Evolutionary conservation across 2,888 invertebrate species (phyloP).

Genomic region (Eristalinus sepulchralis): DNA sequence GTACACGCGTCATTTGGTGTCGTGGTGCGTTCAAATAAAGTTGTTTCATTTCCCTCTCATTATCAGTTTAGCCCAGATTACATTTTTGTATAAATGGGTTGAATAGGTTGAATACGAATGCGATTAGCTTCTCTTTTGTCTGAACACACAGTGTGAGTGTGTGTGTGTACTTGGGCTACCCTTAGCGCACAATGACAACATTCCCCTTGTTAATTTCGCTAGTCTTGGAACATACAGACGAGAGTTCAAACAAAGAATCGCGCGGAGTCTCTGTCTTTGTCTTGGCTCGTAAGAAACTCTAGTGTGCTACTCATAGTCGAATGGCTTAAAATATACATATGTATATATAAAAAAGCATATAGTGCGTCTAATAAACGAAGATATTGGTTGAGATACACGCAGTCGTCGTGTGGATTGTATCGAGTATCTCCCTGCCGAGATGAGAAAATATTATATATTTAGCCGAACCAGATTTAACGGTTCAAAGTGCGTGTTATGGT

Average conservation of each 20-base stretch:
- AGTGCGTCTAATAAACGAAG: not conserved
- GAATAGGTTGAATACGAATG: not conserved
- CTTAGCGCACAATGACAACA: not conserved
- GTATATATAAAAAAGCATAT: not conserved
- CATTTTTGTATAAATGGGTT: not conserved
- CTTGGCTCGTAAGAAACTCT: not conserved
- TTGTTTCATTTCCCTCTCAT: not conserved
- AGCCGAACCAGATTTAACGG: not conserved
- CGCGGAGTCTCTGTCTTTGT: not conserved
- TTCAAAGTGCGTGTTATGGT: not conserved
- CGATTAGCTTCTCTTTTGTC: not conserved
- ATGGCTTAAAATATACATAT: no score
- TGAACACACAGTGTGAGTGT: not conserved
- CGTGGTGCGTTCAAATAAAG: not conserved
- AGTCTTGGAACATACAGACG: not conserved
- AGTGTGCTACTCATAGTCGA: not conserved
- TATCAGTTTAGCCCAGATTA: not conserved
- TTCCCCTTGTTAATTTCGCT: not conserved
- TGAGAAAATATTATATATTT: not conserved
- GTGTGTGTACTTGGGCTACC: not conserved
- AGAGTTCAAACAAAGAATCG: not conserved
- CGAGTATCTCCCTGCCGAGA: not conserved
- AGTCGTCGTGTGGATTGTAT: not conserved
- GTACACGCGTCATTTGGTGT: not conserved
- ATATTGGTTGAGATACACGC: not conserved